Conservation (phyloP, 2,888 invertebrate species). For the Cerastis leucographa region DNA sequence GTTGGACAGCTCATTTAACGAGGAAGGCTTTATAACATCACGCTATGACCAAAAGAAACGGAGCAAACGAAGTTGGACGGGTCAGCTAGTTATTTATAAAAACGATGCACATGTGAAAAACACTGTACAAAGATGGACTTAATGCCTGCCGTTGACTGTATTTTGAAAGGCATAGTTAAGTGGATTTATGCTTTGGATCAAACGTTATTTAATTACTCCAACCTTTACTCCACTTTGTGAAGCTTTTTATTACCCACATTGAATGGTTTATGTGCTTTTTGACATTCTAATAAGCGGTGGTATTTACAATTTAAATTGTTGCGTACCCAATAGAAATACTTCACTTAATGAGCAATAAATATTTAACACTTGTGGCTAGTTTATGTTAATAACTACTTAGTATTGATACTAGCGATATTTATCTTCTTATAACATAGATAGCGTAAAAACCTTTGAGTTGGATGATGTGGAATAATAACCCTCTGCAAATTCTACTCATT, state of each 20-base stretch:
- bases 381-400: slow-evolving; percentile 1
- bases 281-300: slow-evolving; percentile 25
- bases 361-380: slow-evolving; percentile 38
- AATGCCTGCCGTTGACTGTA: neutral
- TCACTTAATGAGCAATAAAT: slow-evolving; percentile 48
- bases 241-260: slow-evolving; percentile 30
- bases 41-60: too few species aligned
- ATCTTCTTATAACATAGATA: slow-evolving; percentile 2
- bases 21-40: too few species aligned
- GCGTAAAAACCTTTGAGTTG: neutral
- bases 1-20: too few species aligned
- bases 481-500: neutral
- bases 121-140: neutral
- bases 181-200: neutral
- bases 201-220: neutral
- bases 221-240: too few species aligned
- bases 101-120: neutral
- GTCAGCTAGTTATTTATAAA: neutral
- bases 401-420: slow-evolving; percentile 13
- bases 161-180: neutral
- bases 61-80: too few species aligned
- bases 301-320: slow-evolving; percentile 49
- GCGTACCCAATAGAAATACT: slow-evolving; percentile 41
- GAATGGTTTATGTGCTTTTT: slow-evolving; percentile 37
- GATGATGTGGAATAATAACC: slow-evolving; percentile 2